Evolutionary conservation across 35 echinoderm and acorn worm genomes (phyloP), one percentile per base, ranked within the genome.

Genomic region (Diadema setosum): DNA sequence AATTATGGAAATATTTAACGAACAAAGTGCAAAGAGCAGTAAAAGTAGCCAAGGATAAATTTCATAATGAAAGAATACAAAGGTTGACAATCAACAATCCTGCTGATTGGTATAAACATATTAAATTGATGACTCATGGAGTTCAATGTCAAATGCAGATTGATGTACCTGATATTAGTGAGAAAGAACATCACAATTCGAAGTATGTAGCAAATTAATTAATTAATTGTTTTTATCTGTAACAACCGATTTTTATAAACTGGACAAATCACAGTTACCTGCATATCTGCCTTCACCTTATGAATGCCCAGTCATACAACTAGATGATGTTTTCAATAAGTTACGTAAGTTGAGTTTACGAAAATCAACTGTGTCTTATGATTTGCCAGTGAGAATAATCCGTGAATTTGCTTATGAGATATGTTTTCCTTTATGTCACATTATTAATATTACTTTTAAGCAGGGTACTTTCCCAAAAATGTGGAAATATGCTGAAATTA

Each of bases 401-500:
- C 42, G 42, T 23, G 46, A 83, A 83, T 83, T 83, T 52, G 42
- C 81, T 29, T 58, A 49, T 83, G 81, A 83, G 59, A 37, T 74
- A 40, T 70, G 84, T 40, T 8, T 1, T 12, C 84, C 84, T 76
- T 63, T 86, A 5, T n/a, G n/a, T n/a, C n/a, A n/a, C n/a, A n/a
- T n/a, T n/a, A n/a, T n/a, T n/a, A n/a, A n/a, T n/a, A n/a, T 15
- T 37, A 70, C 84, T 8, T 74, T 41, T 42, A 74, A 63, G 27
- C 37, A 75, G 5, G 84, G 59, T 9, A 74, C 43, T 0, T 35
- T 86, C 14, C 63, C 84, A 3, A 20, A 74, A 27, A 58, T 44
- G 75, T 88, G 86, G 86, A 88, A 88, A 88, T 14, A 23, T 44
- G 86, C 42, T 5, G 70, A 46, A 3, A 64, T 88, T 32, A 46